Conservation (phyloP, 2,888 invertebrate genomes). For the Ferrisia virgata region DNA sequence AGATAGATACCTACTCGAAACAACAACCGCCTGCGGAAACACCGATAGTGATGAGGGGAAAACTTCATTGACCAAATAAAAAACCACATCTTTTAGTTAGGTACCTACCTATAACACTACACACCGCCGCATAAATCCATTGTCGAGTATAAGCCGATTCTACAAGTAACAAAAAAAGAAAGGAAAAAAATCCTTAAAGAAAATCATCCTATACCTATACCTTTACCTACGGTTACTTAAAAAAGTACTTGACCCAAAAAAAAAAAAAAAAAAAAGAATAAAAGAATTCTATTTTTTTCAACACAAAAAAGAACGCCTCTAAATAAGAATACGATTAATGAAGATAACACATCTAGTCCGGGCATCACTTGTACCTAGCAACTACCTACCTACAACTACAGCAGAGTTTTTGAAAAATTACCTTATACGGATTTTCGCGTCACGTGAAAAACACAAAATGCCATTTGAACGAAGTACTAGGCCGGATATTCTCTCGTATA, state of each 20-base stretch:
- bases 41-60: neutral
- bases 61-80: neutral
- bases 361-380: neutral
- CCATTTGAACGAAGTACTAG: neutral
- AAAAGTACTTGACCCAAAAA: neutral
- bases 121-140: neutral
- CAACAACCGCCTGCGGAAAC: neutral
- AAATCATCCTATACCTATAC: neutral
- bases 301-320: neutral
- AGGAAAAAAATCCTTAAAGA: neutral
- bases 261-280: neutral
- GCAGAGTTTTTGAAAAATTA: neutral
- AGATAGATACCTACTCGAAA: neutral
- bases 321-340: conserved; percentile 2
- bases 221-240: too few relatives aligned
- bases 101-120: too few relatives aligned
- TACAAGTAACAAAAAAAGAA: neutral
- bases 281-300: neutral
- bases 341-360: neutral
- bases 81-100: neutral
- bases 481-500: neutral
- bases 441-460: conserved; percentile 9
- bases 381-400: too few relatives aligned
- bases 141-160: neutral
- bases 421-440: neutral